A percentile compares a stretch with the other conserved stretches of the same genome.
Conservation (phyloP, 2,113 vertebrate species). For the Rallus limicola region DNA sequence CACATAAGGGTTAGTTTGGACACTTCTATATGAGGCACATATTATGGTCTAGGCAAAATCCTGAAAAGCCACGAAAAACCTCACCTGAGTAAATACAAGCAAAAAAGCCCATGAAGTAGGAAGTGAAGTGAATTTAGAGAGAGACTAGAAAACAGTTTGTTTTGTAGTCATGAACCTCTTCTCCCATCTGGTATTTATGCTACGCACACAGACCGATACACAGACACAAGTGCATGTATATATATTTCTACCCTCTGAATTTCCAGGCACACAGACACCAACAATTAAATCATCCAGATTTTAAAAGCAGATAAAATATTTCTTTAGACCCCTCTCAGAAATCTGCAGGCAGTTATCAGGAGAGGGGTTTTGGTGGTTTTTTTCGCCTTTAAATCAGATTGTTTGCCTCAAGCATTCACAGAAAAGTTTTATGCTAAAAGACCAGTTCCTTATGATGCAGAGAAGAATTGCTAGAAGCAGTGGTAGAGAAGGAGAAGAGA, state of each 20-base stretch:
- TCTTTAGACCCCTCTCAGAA: background rate
- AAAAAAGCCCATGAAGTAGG: background rate
- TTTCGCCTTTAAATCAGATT: background rate
- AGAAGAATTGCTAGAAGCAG: background rate
- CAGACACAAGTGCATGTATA: background rate
- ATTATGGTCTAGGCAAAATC: background rate
- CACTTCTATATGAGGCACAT: background rate
- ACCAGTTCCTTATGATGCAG: background rate
- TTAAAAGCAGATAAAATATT: constrained; percentile 20
- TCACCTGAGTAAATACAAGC: background rate
- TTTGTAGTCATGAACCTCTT: background rate
- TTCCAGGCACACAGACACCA: background rate
- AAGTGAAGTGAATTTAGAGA: background rate
- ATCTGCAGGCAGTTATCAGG: constrained; percentile 1
- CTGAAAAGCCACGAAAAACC: background rate
- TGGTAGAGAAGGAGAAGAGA: background rate
- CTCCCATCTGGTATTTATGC: constrained; percentile 41
- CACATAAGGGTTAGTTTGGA: accelerated
- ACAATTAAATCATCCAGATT: constrained; percentile 18
- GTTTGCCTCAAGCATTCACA: background rate
- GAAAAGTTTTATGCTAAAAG: background rate
- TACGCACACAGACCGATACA: background rate
- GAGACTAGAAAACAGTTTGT: background rate
- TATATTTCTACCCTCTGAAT: background rate
- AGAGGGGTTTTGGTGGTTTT: background rate